A percentile compares a stretch with the other conserved stretches of the same genome.
phyloP scores from a whole-genome alignment of 2,888 invertebrate species.

The Aromia moschata region DNA sequence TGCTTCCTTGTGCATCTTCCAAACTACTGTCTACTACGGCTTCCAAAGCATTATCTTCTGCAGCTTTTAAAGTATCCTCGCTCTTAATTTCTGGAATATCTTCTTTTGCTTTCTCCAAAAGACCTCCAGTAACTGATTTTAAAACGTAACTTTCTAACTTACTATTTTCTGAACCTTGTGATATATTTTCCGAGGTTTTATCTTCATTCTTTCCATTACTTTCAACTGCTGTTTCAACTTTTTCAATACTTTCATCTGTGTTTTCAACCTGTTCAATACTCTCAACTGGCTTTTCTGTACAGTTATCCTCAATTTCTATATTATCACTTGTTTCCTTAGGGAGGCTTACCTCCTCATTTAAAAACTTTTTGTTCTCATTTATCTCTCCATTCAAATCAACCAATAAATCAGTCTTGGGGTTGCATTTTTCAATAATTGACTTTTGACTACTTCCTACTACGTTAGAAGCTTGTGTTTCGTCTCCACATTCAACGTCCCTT shows the following conservation, averaged over 20 bases:
- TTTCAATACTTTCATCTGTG: slow-evolving; percentile 8
- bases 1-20: no score
- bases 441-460: slow-evolving; percentile 6
- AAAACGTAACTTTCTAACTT: no score
- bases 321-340: slow-evolving; percentile 7
- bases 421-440: slow-evolving; percentile 41
- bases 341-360: neutral
- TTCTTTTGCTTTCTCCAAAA: no score
- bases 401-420: slow-evolving; percentile 20
- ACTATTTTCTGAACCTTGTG: no score
- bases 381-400: neutral
- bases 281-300: neutral
- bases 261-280: slow-evolving; percentile 13
- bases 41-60: no score
- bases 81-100: neutral
- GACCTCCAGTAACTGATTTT: no score
- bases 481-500: neutral
- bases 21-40: no score
- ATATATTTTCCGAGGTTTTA: neutral
- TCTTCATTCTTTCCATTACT: slow-evolving; percentile 8
- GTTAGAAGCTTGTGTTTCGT: slow-evolving; percentile 16
- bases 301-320: neutral
- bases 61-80: slow-evolving; percentile 29
- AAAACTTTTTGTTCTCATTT: neutral
- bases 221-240: neutral